phyloP scores from a whole-genome alignment of 2,888 invertebrate species.

The Drosophila sordidapex region DNA sequence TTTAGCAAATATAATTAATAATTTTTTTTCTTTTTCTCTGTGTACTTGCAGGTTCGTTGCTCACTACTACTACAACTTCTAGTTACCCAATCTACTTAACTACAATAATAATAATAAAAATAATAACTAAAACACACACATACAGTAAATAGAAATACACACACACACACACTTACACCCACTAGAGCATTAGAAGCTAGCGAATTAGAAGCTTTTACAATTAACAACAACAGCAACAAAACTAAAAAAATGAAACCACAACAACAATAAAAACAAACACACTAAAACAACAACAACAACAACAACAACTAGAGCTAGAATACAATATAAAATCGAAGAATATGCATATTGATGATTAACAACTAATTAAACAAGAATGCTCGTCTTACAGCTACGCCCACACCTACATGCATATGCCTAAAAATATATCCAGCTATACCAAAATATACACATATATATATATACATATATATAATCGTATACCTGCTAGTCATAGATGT shows the following conservation, averaged over 20 bases:
- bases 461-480: slow-evolving; percentile 33
- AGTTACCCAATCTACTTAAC: slow-evolving; percentile 51
- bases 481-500: slow-evolving; percentile 43
- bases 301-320: slow-evolving; percentile 32
- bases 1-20: background rate
- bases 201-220: slow-evolving; percentile 8
- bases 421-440: slow-evolving; percentile 42
- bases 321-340: slow-evolving; percentile 60
- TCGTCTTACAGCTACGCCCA: slow-evolving; percentile 61
- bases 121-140: slow-evolving; percentile 37
- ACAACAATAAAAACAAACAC: slow-evolving; percentile 40
- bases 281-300: slow-evolving; percentile 30
- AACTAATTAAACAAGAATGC: slow-evolving; percentile 64
- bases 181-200: slow-evolving; percentile 16
- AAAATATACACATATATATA: slow-evolving; percentile 43
- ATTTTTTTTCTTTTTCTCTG: background rate
- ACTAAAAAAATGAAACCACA: slow-evolving; percentile 3
- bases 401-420: slow-evolving; percentile 18
- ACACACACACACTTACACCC: slow-evolving; percentile 28
- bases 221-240: slow-evolving; percentile 3
- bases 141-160: slow-evolving; percentile 23
- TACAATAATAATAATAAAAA: slow-evolving; percentile 51
- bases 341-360: slow-evolving; percentile 67
- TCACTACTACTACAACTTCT: slow-evolving; percentile 40
- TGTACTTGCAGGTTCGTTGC: slow-evolving; percentile 72